Conservation (phyloP, 2,797 vertebrate genomes). For the Parotocinclus haroldoi region DNA sequence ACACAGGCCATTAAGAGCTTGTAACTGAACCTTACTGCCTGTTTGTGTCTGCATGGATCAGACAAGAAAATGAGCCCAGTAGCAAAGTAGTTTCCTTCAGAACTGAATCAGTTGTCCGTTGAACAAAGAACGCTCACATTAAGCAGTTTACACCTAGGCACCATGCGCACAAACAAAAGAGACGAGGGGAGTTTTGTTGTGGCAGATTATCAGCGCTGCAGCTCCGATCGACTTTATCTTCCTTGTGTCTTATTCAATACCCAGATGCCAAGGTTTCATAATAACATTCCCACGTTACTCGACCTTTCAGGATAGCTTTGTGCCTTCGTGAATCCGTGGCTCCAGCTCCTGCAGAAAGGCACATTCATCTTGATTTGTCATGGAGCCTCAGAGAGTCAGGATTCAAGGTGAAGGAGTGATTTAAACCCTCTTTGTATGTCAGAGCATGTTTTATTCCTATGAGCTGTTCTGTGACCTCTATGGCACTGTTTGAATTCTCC, state of each 20-base stretch:
- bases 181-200: too few species aligned
- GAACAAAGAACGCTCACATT: slow-evolving; percentile 6
- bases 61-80: not conserved
- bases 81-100: not conserved
- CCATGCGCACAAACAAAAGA: not conserved
- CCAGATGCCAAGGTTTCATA: slow-evolving; percentile 3
- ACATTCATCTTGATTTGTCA: slow-evolving; percentile 3
- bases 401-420: slow-evolving; percentile 8
- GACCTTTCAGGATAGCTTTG: slow-evolving; percentile 6
- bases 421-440: not conserved
- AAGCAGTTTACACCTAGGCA: not conserved
- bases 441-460: not conserved
- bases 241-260: slow-evolving; percentile 16
- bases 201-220: not conserved
- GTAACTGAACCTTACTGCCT: slow-evolving; percentile 4
- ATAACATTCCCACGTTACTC: slow-evolving; percentile 10
- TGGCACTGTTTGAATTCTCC: slow-evolving; percentile 1
- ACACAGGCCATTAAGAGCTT: slow-evolving; percentile 14
- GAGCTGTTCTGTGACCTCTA: too few species aligned
- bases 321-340: not conserved
- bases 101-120: not conserved
- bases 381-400: slow-evolving; percentile 1
- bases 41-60: slow-evolving; percentile 3
- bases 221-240: not conserved
- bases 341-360: not conserved